Base-by-base conservation (phyloP, 2,797 vertebrate genomes). In the Xenentodon cancila region DNA sequence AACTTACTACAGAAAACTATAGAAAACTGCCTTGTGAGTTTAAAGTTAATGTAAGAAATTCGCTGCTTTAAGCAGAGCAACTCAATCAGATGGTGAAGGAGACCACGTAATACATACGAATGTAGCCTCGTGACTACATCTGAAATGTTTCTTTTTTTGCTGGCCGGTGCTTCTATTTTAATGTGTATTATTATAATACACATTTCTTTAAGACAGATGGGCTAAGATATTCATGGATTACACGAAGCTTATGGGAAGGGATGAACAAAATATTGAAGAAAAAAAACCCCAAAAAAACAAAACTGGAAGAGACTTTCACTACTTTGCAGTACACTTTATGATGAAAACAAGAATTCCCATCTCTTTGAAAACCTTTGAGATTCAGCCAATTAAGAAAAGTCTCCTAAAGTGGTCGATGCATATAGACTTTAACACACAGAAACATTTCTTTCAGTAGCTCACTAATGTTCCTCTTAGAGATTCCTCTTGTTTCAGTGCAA, bases 321-420 rank as follows among this genome's bases (percentile, higher is more conserved):
- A 37, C 1, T 15, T 40, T 16, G 20, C 50, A 50, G 20, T 45
- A 42, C 9, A 8, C 59, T 79, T 80, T 51, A 62, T 61, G 45
- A 18, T 1, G 5, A 77, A 84, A 71, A 78, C 51, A 81, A 68
- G 60, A 53, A 54, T 73, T 2, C 37, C 53, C 19, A 15, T 46
- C 37, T 9, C 56, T 79, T 70, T 68, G 32, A 82, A 86, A 85
- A 75, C 49, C 57, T 73, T 80, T 84, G 59, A 59, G 64, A 83
- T 82, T 83, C 54, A 76, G 73, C 65, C 65, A 81, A 81, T 89
- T 85, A 73, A 81, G 44, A 71, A 86, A 85, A 75, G 68, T 82
- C 77, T 76, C 61, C 71, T 63, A 56, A 82, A 84, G 76, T 69
- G 70, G 74, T 74, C 61, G 13, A 64, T 53, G 64, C 55, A 66